Evolutionary conservation across 2,113 vertebrate species (phyloP).

Genomic region (Heptranchias perlo): DNA sequence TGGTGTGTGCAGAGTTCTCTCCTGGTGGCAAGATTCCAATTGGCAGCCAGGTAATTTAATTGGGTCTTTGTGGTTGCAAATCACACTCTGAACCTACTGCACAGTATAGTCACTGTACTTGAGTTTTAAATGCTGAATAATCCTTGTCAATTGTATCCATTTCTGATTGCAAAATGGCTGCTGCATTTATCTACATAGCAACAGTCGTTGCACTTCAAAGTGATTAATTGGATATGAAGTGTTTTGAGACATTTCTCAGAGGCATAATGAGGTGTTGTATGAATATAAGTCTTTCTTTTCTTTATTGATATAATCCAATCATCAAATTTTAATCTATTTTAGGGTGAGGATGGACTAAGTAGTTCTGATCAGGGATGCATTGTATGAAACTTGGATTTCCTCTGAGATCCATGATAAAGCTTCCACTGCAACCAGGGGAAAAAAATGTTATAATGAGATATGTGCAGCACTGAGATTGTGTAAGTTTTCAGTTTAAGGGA

Average conservation of each 20-base stretch:
- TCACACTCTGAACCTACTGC: background rate
- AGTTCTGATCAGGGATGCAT: background rate
- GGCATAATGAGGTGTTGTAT: background rate
- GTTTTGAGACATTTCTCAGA: background rate
- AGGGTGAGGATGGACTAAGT: background rate
- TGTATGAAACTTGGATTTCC: background rate
- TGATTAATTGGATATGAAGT: slow-evolving; percentile 7
- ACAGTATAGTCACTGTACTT: background rate
- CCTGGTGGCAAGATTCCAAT: background rate
- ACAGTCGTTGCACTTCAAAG: background rate
- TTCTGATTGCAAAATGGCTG: background rate
- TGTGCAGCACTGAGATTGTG: background rate
- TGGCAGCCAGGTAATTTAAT: background rate
- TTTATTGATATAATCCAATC: background rate
- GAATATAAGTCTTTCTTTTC: background rate
- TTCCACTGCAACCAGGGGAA: background rate
- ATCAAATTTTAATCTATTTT: background rate
- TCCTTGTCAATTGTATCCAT: background rate
- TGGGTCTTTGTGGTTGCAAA: background rate
- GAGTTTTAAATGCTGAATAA: background rate
- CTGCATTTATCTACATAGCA: background rate
- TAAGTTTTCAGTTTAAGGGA: background rate
- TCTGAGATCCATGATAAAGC: background rate
- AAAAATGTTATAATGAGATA: background rate
- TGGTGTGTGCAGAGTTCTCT: background rate